A percentile compares a stretch with the other conserved stretches of the same genome.
Conservation (phyloP, 2,113 vertebrate species). For the Grallaria varia region DNA sequence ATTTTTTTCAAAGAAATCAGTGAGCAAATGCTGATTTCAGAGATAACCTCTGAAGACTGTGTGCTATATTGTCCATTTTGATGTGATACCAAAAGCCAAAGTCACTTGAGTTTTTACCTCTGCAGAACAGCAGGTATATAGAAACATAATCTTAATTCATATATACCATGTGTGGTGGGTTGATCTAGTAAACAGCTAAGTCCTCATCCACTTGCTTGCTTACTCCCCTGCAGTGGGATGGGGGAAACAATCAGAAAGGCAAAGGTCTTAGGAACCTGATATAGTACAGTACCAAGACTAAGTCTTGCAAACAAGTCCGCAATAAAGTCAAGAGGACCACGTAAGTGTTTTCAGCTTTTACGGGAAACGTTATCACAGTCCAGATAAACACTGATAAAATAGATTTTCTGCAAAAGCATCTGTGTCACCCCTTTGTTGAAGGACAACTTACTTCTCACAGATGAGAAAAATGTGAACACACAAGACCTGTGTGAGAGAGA, state of each 20-base stretch:
- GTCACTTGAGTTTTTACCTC: background rate
- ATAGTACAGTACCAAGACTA: background rate
- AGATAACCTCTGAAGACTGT: background rate
- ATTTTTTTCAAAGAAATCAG: rapidly evolving
- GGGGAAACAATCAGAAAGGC: background rate
- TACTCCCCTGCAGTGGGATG: background rate
- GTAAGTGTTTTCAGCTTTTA: background rate
- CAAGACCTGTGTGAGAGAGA: background rate
- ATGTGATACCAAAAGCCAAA: background rate
- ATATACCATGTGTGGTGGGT: background rate
- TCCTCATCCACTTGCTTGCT: background rate
- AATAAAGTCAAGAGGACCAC: background rate
- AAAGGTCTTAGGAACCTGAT: background rate
- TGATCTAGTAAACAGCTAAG: background rate
- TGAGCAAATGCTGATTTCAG: background rate
- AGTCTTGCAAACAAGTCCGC: background rate
- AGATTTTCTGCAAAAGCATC: background rate
- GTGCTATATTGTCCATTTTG: background rate
- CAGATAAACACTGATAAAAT: background rate
- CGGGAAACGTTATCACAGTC: background rate
- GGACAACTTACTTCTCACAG: background rate
- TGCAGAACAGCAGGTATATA: background rate
- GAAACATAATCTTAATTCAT: background rate
- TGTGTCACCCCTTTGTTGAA: background rate
- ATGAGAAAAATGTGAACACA: background rate